phyloP scores from a whole-genome alignment of 2,113 vertebrate genomes.

The Corythaixoides concolor region DNA sequence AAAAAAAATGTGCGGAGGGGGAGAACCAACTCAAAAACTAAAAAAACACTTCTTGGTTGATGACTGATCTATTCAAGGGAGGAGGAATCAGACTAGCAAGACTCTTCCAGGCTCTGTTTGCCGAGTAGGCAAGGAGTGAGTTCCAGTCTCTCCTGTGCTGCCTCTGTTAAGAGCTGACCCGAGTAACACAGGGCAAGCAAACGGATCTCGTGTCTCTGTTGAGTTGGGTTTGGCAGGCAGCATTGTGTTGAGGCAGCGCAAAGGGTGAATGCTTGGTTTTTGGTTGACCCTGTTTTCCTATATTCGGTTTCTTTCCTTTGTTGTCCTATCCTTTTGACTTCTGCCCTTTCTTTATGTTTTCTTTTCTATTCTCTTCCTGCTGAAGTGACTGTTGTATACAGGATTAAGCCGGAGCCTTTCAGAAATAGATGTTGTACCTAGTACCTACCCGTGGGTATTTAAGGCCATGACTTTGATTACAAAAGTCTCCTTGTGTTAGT shows the following conservation, averaged over 20 bases:
- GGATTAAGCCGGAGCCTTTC: slow-evolving; percentile 37
- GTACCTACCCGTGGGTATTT: slow-evolving; percentile 58
- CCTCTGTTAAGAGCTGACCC: background rate
- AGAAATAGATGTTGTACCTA: slow-evolving; percentile 33
- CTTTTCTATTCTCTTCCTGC: background rate
- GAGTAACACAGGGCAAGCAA: background rate
- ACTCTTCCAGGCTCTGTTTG: background rate
- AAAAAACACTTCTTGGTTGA: background rate
- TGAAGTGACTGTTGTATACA: background rate
- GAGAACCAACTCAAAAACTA: background rate
- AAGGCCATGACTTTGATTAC: slow-evolving; percentile 44
- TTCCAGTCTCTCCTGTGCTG: fast-evolving
- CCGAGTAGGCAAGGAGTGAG: background rate
- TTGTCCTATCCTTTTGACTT: slow-evolving; percentile 9
- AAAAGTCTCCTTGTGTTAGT: slow-evolving; percentile 58
- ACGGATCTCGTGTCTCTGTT: background rate
- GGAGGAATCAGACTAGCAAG: background rate
- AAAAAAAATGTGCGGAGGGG: background rate
- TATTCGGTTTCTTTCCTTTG: background rate
- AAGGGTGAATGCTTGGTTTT: background rate
- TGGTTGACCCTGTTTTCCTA: background rate
- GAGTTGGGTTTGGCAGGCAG: background rate
- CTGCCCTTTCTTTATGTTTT: background rate
- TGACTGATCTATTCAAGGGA: background rate
- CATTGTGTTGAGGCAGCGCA: background rate